phyloP scores from a whole-genome alignment of 2,113 vertebrate genomes.

The Oostethus manadensis region DNA sequence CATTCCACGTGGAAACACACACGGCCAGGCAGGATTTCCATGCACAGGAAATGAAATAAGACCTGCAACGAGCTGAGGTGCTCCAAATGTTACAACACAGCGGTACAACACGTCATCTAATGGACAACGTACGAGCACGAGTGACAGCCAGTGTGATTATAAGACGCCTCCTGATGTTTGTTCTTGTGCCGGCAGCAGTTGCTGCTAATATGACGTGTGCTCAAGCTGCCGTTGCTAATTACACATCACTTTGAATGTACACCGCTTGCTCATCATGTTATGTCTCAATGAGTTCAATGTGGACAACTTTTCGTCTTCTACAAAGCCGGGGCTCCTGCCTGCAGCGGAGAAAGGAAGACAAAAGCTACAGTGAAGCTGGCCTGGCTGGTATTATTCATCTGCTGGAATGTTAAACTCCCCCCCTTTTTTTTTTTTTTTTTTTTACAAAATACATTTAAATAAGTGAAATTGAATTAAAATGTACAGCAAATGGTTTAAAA shows the following conservation, averaged over 20 bases:
- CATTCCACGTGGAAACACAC: background rate
- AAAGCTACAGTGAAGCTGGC: too few species aligned
- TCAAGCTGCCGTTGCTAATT: background rate
- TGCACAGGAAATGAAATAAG: slow-evolving; percentile 1
- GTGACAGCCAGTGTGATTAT: background rate
- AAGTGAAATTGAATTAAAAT: too few species aligned
- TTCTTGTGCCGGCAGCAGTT: background rate
- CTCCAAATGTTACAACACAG: background rate
- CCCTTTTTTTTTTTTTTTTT: too few species aligned
- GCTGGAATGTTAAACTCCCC: too few species aligned
- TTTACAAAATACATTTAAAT: too few species aligned
- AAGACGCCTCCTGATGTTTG: background rate
- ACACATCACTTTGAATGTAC: background rate
- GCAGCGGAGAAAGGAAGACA: too few species aligned
- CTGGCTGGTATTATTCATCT: too few species aligned
- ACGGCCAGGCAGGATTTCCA: background rate
- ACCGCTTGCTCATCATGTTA: too few species aligned
- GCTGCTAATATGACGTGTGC: background rate
- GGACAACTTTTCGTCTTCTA: too few species aligned
- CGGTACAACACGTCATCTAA: background rate
- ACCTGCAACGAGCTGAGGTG: background rate
- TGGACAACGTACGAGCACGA: background rate
- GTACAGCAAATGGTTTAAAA: too few species aligned
- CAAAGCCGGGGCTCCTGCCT: too few species aligned
- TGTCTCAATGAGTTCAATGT: too few species aligned